Evolutionary conservation across 2,888 invertebrate genomes (phyloP).

Genomic region (Furcula furcula): DNA sequence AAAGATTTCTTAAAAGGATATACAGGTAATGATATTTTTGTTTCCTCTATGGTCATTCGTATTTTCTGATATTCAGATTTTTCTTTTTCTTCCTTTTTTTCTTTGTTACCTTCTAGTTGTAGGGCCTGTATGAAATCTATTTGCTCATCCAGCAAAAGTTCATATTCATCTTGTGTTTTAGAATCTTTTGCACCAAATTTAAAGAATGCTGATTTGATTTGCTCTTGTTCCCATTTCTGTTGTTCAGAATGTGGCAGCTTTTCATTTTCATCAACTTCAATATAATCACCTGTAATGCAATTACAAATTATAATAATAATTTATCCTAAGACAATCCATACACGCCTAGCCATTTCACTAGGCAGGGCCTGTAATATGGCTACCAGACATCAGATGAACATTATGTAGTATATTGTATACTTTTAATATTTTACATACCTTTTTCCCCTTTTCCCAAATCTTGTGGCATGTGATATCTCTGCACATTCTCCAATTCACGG

Average conservation of each 20-base stretch:
- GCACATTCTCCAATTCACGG: slow-evolving; percentile 94
- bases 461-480: slow-evolving; percentile 97
- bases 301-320: too few species aligned
- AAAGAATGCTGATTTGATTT: slow-evolving; percentile 95
- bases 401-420: too few species aligned
- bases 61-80: slow-evolving; percentile 85
- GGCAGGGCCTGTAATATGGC: too few species aligned
- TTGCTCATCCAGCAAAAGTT: slow-evolving; percentile 96
- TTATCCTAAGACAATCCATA: too few species aligned
- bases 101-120: slow-evolving; percentile 87
- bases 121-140: slow-evolving; percentile 98
- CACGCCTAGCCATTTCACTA: too few species aligned
- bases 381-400: too few species aligned
- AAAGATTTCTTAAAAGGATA: slow-evolving; percentile 95
- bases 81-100: slow-evolving; percentile 81
- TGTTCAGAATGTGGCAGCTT: slow-evolving; percentile 91
- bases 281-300: slow-evolving; percentile 83
- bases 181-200: slow-evolving; percentile 97
- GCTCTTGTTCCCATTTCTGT: slow-evolving; percentile 98
- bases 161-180: slow-evolving; percentile 90
- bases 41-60: slow-evolving; percentile 93
- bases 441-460: slow-evolving; percentile 89
- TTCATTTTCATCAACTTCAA: slow-evolving; percentile 93
- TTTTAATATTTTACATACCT: too few species aligned
- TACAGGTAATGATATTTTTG: slow-evolving; percentile 95